Evolutionary conservation across 2,113 vertebrate species (phyloP).

Genomic region (Ceyx margarethae): DNA sequence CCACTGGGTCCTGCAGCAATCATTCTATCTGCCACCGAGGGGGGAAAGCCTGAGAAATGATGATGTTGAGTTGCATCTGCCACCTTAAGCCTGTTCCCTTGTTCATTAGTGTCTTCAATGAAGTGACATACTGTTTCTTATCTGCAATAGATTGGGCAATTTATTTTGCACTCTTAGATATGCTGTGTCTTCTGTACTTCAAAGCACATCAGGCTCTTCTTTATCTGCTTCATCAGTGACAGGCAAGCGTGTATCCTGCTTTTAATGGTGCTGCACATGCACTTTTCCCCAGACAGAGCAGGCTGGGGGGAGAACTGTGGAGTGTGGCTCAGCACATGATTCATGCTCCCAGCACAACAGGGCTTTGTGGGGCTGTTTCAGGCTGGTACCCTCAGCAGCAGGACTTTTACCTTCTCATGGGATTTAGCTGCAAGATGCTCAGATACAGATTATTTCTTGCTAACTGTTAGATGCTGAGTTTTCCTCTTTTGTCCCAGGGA

Average conservation of each 20-base stretch:
- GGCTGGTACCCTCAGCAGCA: not conserved
- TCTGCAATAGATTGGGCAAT: not conserved
- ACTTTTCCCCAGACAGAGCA: not conserved
- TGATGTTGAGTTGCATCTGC: not conserved
- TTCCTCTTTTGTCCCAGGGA: not conserved
- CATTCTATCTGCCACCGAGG: not conserved
- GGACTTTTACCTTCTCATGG: not conserved
- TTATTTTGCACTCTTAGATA: not conserved
- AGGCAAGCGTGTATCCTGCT: not conserved
- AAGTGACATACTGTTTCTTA: not conserved
- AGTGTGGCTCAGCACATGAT: not conserved
- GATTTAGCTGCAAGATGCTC: not conserved
- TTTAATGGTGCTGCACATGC: not conserved
- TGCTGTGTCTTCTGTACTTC: slow-evolving; percentile 3
- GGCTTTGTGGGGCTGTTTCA: not conserved
- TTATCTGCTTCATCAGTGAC: not conserved
- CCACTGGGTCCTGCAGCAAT: not conserved
- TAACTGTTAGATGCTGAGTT: not conserved
- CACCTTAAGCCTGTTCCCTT: not conserved
- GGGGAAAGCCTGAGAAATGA: not conserved
- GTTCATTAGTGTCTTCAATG: not conserved
- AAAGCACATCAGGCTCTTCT: not conserved
- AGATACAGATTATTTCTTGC: not conserved
- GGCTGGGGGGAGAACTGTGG: not conserved
- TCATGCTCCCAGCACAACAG: not conserved